Conservation (phyloP, 2,888 invertebrate species). For the Keiferia lycopersicella region DNA sequence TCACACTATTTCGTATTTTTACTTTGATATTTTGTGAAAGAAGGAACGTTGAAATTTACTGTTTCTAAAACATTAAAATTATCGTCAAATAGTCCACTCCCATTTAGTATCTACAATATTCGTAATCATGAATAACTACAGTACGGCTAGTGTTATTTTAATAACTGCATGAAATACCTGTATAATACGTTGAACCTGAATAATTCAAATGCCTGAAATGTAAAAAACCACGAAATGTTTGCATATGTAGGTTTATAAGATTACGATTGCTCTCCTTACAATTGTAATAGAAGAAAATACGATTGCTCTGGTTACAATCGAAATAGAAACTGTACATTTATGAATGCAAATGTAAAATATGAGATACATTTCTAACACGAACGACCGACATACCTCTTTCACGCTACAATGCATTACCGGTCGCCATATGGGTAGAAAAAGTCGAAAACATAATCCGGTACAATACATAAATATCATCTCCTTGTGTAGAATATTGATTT, state of each 20-base stretch:
- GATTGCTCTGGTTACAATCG: constrained; percentile 4
- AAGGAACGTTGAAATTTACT: too few relatives aligned
- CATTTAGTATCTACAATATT: too few relatives aligned
- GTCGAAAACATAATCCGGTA: not conserved
- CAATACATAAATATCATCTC: not conserved
- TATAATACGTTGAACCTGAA: too few relatives aligned
- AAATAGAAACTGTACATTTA: constrained; percentile 7
- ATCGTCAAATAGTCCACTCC: too few relatives aligned
- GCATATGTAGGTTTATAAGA: too few relatives aligned
- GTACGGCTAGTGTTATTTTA: too few relatives aligned
- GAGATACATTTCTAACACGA: constrained; percentile 3
- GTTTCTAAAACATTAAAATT: too few relatives aligned
- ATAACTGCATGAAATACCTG: too few relatives aligned
- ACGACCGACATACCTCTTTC: constrained; percentile 8
- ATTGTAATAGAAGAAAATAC: not conserved
- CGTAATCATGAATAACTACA: too few relatives aligned
- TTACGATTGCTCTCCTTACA: not conserved
- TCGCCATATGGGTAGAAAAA: constrained; percentile 3
- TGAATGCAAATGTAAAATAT: constrained; percentile 1
- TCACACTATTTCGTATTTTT: not conserved
- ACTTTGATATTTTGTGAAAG: too few relatives aligned
- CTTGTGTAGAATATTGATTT: not conserved
- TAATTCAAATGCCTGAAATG: too few relatives aligned
- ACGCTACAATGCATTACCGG: not conserved
- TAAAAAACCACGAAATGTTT: too few relatives aligned